phyloP scores from a whole-genome alignment of 2,797 vertebrate species.

The Borostomias antarcticus region DNA sequence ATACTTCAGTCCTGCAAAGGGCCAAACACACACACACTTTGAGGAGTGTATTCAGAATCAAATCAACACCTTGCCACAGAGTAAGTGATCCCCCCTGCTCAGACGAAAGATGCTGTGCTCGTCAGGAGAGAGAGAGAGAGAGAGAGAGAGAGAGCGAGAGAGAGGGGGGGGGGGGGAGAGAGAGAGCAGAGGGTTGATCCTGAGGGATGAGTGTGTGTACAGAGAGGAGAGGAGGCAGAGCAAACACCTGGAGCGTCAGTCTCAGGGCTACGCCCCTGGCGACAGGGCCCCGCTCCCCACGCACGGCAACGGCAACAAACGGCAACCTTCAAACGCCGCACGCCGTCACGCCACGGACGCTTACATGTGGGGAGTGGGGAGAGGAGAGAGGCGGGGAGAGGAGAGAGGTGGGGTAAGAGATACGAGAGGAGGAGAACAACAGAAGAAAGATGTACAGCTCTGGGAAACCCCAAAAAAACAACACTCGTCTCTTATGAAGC shows the following conservation, averaged over 20 bases:
- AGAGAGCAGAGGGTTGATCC: slow-evolving; percentile 52
- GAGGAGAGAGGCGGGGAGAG: slow-evolving; percentile 14
- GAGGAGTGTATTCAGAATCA: slow-evolving; percentile 71
- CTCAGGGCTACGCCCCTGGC: slow-evolving; percentile 80
- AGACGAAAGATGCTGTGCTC: slow-evolving; percentile 73
- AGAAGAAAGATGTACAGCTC: slow-evolving; percentile 20
- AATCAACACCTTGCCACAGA: slow-evolving; percentile 71
- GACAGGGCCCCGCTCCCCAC: slow-evolving; percentile 68
- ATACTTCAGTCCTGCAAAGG: slow-evolving; percentile 15
- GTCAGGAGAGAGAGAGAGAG: slow-evolving; percentile 62
- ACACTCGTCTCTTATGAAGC: too few relatives aligned
- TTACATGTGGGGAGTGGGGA: slow-evolving; percentile 27
- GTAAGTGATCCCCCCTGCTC: slow-evolving; percentile 67
- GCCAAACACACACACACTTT: slow-evolving; percentile 41
- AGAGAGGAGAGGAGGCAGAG: slow-evolving; percentile 72
- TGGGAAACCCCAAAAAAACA: slow-evolving; percentile 41
- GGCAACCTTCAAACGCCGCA: slow-evolving; percentile 61
- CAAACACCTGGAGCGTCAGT: slow-evolving; percentile 78
- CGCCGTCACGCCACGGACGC: slow-evolving; percentile 11
- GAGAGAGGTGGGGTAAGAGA: slow-evolving; percentile 20
- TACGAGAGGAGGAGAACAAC: not conserved
- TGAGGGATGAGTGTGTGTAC: slow-evolving; percentile 69
- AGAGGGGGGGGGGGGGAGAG: slow-evolving; percentile 9
- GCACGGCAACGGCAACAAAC: slow-evolving; percentile 73
- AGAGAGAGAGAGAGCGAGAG: slow-evolving; percentile 3